phyloP scores from a whole-genome alignment of 2,113 vertebrate species.

The Bubo blakistoni region DNA sequence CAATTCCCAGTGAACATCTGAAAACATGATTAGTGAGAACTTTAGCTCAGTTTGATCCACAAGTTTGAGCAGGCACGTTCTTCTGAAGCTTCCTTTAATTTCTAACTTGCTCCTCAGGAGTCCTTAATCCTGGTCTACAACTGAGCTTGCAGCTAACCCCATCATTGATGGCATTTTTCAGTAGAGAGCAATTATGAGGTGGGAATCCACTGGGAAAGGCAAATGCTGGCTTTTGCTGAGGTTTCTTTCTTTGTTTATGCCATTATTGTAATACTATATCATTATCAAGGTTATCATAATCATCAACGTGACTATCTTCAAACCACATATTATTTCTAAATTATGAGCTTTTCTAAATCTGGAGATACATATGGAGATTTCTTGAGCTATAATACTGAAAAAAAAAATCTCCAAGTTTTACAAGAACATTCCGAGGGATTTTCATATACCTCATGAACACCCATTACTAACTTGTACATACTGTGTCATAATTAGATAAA shows the following conservation, averaged over 20 bases:
- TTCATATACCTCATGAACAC: not conserved
- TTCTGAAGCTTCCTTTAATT: not conserved
- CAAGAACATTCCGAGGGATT: not conserved
- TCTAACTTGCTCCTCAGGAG: not conserved
- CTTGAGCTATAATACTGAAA: not conserved
- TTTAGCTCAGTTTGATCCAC: not conserved
- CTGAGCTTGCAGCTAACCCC: not conserved
- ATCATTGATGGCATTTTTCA: not conserved
- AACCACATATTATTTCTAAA: not conserved
- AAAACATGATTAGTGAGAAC: not conserved
- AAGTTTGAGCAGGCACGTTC: not conserved
- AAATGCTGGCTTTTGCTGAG: slow-evolving; percentile 14
- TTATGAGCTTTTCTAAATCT: not conserved
- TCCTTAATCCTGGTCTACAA: not conserved
- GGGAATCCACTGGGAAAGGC: not conserved
- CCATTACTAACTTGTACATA: not conserved
- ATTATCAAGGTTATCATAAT: not conserved
- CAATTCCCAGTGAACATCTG: not conserved
- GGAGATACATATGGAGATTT: not conserved
- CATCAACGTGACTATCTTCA: not conserved
- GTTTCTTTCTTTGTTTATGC: not conserved
- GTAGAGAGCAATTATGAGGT: not conserved
- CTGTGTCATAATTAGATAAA: not conserved
- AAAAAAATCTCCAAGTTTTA: not conserved
- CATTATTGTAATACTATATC: not conserved